Base-by-base conservation (phyloP, 2,888 invertebrate genomes). In the Acanthosepion pharaonis region DNA sequence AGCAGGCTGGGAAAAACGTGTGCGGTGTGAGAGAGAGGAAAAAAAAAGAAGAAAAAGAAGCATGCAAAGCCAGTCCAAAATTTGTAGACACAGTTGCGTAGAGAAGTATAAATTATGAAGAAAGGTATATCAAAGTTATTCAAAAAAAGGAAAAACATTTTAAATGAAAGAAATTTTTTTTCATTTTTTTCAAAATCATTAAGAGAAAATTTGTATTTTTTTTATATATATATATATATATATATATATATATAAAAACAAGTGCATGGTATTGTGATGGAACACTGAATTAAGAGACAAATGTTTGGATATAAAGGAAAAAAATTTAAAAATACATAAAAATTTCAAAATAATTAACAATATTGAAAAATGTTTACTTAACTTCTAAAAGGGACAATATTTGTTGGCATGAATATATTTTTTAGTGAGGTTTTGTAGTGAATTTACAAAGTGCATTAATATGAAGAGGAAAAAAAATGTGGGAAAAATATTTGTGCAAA, bases 51-150 rank as follows among this genome's bases (percentile, higher is more conserved):
- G 42, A 42, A 42, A 42, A 42, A 42, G 33, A 49, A 93, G 49
- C 93, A 93, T 93, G 53, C 53, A 93, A 93, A 49, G 53, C 49
- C 49, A 93, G 93, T 93, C 93, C 49, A 93, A 93, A 51, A 49
- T 51, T 51, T 51, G 53, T 51, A 53, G 53, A 93, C 93, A 93
- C 93, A 93, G 49, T 51, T 53, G 53, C 49, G n/a, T 28, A 93
- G 53, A 59, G 42, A 94, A 94, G 42, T 55, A 94, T 48, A 94
- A 33, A 78, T 78, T n/a, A 78, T n/a, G n/a, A 78, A 78, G n/a
- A 78, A 78, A 78, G n/a, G 33, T 78, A n/a, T 78, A 78, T 78
- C 11, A 78, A 78, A n/a, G 78, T 78, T 2, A n/a, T 78, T n/a
- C 23, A 5, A n/a, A n/a, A 78, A 78, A 78, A 78, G 33, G 18